Conservation (phyloP, 2,113 vertebrate genomes). For the Indri indri region DNA sequence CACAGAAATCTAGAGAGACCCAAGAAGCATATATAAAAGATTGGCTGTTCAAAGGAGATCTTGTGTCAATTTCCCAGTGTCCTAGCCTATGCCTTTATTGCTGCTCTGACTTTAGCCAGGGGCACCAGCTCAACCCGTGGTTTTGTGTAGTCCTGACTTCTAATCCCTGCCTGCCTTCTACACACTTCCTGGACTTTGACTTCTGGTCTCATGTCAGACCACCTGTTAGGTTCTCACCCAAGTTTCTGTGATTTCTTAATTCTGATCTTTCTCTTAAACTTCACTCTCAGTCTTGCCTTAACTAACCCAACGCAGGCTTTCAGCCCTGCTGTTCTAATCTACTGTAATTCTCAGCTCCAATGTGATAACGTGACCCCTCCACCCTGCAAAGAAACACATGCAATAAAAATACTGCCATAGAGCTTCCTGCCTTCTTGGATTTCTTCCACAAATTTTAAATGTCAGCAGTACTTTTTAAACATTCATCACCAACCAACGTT, state of each 20-base stretch:
- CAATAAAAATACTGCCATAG: background rate
- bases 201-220: background rate
- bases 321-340: background rate
- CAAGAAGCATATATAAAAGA: background rate
- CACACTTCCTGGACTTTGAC: background rate
- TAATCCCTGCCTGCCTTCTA: background rate
- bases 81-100: background rate
- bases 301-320: background rate
- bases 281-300: background rate
- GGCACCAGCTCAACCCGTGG: background rate
- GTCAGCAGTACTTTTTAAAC: background rate
- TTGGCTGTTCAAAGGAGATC: background rate
- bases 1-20: background rate
- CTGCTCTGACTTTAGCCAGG: background rate
- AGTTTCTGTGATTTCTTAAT: background rate
- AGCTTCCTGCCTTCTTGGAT: background rate
- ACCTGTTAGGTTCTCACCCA: background rate
- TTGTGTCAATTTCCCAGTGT: background rate
- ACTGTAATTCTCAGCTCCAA: background rate
- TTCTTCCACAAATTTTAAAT: background rate
- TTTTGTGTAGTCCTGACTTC: background rate
- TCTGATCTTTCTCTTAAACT: background rate
- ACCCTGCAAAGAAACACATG: background rate
- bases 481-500: background rate
- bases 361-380: background rate